Conservation (phyloP, 2,113 vertebrate genomes). For the Centropristis striata region DNA sequence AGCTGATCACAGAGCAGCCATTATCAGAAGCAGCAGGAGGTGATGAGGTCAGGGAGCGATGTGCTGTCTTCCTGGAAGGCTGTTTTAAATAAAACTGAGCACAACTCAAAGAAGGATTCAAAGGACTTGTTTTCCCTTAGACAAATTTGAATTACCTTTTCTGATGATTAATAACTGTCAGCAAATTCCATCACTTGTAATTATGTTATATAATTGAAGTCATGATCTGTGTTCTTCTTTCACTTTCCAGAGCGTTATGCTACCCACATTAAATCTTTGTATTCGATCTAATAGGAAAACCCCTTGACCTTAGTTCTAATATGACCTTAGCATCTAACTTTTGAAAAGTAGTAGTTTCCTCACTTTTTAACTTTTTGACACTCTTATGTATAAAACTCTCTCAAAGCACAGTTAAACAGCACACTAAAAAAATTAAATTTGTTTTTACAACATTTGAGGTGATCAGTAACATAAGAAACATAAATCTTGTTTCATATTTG, state of each 20-base stretch:
- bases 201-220: not conserved
- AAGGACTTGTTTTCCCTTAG: not conserved
- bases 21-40: conserved; percentile 51
- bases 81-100: conserved; percentile 25
- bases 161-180: not conserved
- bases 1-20: conserved; percentile 59
- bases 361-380: not conserved
- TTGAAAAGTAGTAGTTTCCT: no score
- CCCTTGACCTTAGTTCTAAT: not conserved
- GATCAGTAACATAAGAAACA: no score
- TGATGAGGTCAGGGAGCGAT: conserved; percentile 60
- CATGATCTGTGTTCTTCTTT: not conserved
- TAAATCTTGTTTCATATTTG: no score
- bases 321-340: not conserved
- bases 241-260: not conserved
- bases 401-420: no score
- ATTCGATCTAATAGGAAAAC: not conserved
- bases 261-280: not conserved
- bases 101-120: conserved; percentile 4
- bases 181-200: not conserved
- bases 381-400: not conserved
- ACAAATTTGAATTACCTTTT: not conserved
- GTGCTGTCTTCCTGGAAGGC: conserved; percentile 16
- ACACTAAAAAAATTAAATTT: no score
- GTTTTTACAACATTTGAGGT: no score